Evolutionary conservation across 2,888 invertebrate species (phyloP).

Genomic region (Tetropium fuscum): DNA sequence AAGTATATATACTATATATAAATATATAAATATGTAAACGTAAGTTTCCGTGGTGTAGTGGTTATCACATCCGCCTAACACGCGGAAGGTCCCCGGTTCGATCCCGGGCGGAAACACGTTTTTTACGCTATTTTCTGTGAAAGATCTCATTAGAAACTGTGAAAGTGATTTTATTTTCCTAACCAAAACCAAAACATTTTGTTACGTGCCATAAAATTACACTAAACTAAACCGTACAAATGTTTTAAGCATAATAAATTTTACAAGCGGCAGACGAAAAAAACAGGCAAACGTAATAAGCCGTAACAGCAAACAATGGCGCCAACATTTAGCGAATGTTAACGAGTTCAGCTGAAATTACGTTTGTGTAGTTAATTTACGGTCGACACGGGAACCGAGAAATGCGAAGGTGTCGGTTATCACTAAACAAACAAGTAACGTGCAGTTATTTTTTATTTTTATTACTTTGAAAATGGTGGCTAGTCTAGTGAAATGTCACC

Average conservation of each 20-base stretch:
- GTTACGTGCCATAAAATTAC: too few relatives aligned
- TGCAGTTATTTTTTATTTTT: too few relatives aligned
- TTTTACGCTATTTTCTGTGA: constrained; percentile 46
- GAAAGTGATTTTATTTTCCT: too few relatives aligned
- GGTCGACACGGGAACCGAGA: too few relatives aligned
- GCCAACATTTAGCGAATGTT: constrained; percentile 2
- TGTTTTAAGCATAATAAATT: too few relatives aligned
- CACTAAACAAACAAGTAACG: too few relatives aligned
- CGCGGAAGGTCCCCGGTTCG: constrained; percentile 68
- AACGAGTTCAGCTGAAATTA: constrained; percentile 7
- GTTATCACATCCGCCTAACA: constrained; percentile 93
- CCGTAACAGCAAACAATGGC: background rate
- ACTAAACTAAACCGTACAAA: too few relatives aligned
- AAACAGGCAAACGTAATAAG: background rate
- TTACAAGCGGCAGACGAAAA: background rate
- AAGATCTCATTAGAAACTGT: too few relatives aligned
- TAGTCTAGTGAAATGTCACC: too few relatives aligned
- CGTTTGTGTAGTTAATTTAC: background rate
- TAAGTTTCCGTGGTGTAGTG: constrained; percentile 87
- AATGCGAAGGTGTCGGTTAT: too few relatives aligned
- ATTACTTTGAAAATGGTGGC: too few relatives aligned
- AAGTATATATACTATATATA: background rate
- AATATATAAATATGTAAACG: background rate
- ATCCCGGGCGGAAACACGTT: constrained; percentile 63
- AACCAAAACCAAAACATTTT: too few relatives aligned